These are phyloP conservation scores for Halichoerus grypus DNA, from an alignment of 2,113 vertebrate genomes.

Conservation along the genomic window DNA sequence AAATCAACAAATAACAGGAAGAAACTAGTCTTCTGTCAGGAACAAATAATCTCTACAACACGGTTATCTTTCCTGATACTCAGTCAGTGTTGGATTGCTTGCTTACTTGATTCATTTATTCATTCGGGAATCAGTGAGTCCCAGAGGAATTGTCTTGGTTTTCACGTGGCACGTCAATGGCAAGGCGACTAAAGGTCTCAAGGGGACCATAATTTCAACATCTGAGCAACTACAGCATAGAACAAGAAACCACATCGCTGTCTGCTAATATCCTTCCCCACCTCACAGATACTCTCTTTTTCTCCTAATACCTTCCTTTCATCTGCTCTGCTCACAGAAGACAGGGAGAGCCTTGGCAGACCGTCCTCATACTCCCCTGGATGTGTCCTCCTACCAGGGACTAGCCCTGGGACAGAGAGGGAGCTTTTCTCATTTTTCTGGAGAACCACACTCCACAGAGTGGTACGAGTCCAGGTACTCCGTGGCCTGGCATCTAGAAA, in stretches of 20 bases:
- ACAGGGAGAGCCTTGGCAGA: background rate
- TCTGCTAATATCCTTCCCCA: background rate
- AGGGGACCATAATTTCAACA: background rate
- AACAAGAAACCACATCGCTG: background rate
- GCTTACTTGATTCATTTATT: background rate
- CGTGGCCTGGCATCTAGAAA: background rate
- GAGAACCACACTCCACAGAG: background rate
- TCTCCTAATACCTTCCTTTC: background rate
- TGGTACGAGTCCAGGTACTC: background rate
- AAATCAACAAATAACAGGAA: background rate
- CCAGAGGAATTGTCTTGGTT: background rate
- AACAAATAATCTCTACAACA: background rate
- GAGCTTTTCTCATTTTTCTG: background rate
- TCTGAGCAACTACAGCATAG: background rate
- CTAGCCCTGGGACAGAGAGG: background rate
- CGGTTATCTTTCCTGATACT: background rate
- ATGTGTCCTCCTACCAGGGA: background rate
- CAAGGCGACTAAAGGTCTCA: background rate
- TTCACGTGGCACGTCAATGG: background rate
- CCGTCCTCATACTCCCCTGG: background rate
- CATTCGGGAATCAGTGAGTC: background rate
- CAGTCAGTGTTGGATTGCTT: background rate
- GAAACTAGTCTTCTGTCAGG: background rate
- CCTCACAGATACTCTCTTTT: background rate
- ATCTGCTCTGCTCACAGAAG: background rate